A percentile compares a stretch with the other conserved stretches of the same genome.
Evolutionary conservation across 2,888 invertebrate genomes (phyloP).

Genomic region (Cerceris ruficornis): DNA sequence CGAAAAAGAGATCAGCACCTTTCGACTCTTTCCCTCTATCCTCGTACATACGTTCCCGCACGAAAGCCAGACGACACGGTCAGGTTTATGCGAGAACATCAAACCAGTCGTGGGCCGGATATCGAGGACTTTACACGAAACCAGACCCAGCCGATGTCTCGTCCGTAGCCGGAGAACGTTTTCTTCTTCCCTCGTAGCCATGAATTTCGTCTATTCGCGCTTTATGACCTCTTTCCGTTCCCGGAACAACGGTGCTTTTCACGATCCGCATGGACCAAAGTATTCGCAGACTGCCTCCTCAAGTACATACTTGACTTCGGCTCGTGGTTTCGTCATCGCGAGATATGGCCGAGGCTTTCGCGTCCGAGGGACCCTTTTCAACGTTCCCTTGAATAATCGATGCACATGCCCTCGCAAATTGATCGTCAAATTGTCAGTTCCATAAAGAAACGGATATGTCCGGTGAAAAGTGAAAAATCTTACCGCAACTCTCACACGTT

Average conservation of each 20-base stretch:
- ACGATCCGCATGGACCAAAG: constrained; percentile 28
- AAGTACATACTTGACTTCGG: constrained; percentile 49
- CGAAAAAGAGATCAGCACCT: constrained; percentile 8
- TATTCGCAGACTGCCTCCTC: constrained; percentile 38
- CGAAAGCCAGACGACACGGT: constrained; percentile 30
- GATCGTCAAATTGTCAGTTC: constrained; percentile 2
- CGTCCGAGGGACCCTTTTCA: neutral
- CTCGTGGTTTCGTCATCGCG: constrained; percentile 44
- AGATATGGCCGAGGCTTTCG: constrained; percentile 2
- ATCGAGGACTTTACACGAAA: constrained; percentile 57
- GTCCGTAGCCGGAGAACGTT: constrained; percentile 33
- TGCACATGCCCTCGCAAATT: neutral
- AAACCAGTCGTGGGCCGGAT: constrained; percentile 64
- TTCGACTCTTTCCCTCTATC: neutral
- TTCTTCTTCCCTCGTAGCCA: constrained; percentile 32
- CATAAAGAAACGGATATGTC: no score
- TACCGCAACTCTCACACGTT: no score
- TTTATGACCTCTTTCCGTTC: constrained; percentile 56
- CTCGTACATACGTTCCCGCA: neutral
- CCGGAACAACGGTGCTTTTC: constrained; percentile 58
- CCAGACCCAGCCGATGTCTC: constrained; percentile 23
- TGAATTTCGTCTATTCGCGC: constrained; percentile 65
- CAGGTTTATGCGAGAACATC: constrained; percentile 67
- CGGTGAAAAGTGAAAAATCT: no score
- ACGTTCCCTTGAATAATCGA: neutral